A percentile compares a stretch with the other conserved stretches of the same genome.
phyloP scores from a whole-genome alignment of 37 sponge, comb jelly and placozoan genomes.

The Oopsacas minuta region DNA sequence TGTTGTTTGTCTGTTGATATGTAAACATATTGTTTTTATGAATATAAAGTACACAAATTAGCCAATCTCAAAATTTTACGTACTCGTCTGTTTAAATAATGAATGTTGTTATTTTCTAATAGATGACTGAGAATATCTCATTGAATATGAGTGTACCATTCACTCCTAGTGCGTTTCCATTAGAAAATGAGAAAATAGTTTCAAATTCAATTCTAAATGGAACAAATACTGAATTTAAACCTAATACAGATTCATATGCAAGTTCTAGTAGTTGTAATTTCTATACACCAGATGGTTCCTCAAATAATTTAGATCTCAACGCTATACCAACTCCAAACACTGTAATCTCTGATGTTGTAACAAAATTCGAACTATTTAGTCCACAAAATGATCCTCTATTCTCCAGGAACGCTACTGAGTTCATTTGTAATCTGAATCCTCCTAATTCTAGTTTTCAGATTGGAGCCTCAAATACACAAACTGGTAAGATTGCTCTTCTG shows the following conservation, averaged over 20 bases:
- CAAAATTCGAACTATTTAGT: background rate
- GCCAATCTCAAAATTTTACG: too few relatives aligned
- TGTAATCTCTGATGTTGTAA: background rate
- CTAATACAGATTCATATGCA: background rate
- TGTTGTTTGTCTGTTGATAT: too few relatives aligned
- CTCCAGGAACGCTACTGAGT: background rate
- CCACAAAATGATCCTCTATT: background rate
- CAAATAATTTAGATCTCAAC: background rate
- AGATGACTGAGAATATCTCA: background rate
- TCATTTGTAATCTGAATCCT: background rate
- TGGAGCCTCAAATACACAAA: background rate
- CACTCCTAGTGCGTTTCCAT: background rate
- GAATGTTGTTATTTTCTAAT: too few relatives aligned
- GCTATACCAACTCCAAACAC: background rate
- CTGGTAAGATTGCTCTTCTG: background rate
- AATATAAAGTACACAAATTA: too few relatives aligned
- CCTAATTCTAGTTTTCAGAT: background rate
- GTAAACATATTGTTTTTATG: too few relatives aligned
- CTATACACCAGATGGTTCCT: background rate
- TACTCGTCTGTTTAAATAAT: too few relatives aligned
- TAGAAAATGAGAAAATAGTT: background rate
- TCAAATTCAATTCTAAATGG: background rate
- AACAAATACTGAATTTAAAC: background rate
- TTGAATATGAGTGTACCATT: background rate
- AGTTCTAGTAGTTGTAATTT: background rate